Conservation (phyloP, 1,140 invertebrate genomes). For the Octopus bimaculoides region DNA sequence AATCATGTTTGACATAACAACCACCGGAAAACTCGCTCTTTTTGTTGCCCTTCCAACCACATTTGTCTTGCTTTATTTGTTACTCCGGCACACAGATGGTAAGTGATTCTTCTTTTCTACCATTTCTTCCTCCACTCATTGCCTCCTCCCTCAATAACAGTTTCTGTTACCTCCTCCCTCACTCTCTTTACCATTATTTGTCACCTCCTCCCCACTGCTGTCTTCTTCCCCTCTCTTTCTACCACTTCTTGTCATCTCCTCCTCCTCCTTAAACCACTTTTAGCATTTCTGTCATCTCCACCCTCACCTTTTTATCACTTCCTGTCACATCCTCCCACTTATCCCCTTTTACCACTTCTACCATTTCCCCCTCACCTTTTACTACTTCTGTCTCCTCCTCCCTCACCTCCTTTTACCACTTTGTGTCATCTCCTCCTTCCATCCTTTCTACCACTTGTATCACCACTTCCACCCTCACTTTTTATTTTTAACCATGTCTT, state of each 20-base stretch:
- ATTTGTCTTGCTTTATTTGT: slow-evolving; percentile 8
- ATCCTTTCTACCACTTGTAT: not conserved
- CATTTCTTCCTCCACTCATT: not conserved
- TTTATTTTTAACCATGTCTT: not conserved
- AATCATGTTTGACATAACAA: not conserved
- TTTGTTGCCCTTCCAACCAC: not conserved
- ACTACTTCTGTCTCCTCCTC: not conserved
- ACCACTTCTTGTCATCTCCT: not conserved
- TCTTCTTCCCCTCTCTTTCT: not conserved
- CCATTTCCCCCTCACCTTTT: not conserved
- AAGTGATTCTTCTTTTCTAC: not conserved
- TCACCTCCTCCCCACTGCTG: not conserved
- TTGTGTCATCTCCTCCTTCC: not conserved
- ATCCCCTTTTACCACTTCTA: not conserved
- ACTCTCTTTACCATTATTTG: not conserved
- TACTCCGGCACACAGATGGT: not conserved
- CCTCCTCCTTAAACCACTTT: not conserved
- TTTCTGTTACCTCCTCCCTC: not conserved
- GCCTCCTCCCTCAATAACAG: not conserved
- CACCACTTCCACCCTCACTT: not conserved
- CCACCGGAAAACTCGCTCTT: not conserved
- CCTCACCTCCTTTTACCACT: not conserved
- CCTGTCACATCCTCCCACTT: not conserved
- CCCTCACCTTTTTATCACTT: not conserved
- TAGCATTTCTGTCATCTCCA: not conserved